phyloP scores from a whole-genome alignment of 2,888 invertebrate genomes.

The Kuschelorhynchus macadamiae region DNA sequence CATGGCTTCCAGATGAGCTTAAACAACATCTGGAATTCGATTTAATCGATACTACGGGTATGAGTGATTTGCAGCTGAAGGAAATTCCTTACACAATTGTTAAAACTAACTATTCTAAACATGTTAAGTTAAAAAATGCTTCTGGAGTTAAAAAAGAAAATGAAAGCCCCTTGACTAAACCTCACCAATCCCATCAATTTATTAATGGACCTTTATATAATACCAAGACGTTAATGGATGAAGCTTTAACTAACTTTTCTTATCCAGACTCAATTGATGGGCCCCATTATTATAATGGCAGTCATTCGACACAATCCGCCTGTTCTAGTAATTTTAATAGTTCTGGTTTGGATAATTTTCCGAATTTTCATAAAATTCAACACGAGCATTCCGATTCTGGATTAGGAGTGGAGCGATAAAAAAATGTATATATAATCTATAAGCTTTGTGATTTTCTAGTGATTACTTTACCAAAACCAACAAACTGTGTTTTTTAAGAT shows the following conservation, averaged over 20 bases:
- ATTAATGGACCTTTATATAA: conserved; percentile 42
- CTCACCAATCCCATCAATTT: conserved; percentile 47
- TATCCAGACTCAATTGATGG: conserved; percentile 53
- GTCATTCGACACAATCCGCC: conserved; percentile 43
- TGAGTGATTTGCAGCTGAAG: conserved; percentile 88
- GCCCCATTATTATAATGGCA: conserved; percentile 51
- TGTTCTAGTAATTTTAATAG: conserved; percentile 48
- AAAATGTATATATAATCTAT: too few relatives aligned
- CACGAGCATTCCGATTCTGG: conserved; percentile 86
- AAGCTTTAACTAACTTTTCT: conserved; percentile 57
- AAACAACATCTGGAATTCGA: conserved; percentile 91
- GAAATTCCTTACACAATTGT: conserved; percentile 93
- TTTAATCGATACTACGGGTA: conserved; percentile 89
- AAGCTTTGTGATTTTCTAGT: too few relatives aligned
- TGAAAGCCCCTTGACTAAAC: conserved; percentile 34
- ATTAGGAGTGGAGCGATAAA: conserved; percentile 74
- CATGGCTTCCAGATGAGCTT: conserved; percentile 82
- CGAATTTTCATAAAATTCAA: conserved; percentile 66
- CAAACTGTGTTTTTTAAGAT: too few relatives aligned
- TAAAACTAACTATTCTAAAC: conserved; percentile 77
- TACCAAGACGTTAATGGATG: conserved; percentile 52
- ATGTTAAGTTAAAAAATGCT: conserved; percentile 70
- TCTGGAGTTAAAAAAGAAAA: conserved; percentile 47
- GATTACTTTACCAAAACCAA: too few relatives aligned
- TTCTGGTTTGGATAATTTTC: conserved; percentile 47